Evolutionary conservation across 2,797 vertebrate genomes (phyloP).

Genomic region (Falco cherrug): DNA sequence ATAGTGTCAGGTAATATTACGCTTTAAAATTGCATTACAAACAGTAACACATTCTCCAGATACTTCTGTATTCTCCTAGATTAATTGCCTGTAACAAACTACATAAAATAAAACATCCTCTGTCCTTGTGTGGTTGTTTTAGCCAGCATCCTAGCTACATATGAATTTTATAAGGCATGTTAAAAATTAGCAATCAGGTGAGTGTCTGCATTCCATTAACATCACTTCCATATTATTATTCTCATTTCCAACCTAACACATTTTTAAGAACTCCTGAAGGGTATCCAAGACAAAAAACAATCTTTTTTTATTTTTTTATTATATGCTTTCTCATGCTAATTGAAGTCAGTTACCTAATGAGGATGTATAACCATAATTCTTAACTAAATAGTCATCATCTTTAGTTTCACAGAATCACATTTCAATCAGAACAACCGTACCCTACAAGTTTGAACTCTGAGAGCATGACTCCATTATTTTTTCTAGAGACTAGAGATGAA

Average conservation of each 20-base stretch:
- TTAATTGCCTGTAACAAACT: not conserved
- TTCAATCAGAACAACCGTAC: not conserved
- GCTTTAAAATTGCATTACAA: not conserved
- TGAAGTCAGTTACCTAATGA: not conserved
- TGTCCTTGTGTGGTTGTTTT: not conserved
- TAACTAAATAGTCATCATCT: not conserved
- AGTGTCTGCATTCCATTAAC: not conserved
- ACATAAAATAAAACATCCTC: not conserved
- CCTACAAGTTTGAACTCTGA: not conserved
- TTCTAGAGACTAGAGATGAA: not conserved
- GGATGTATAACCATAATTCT: not conserved
- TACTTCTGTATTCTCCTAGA: not conserved
- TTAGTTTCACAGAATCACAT: not conserved
- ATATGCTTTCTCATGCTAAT: not conserved
- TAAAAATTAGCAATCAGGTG: not conserved
- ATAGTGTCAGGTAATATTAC: not conserved
- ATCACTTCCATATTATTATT: not conserved
- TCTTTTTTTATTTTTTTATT: not conserved
- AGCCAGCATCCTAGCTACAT: not conserved
- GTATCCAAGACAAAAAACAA: not conserved
- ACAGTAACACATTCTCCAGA: not conserved
- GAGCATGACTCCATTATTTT: not conserved
- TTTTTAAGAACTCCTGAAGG: not conserved
- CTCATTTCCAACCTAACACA: not conserved
- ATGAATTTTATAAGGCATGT: not conserved